A percentile compares a stretch with the other conserved stretches of the same genome.
These are phyloP conservation scores for Riparia riparia DNA, from an alignment of 2,113 vertebrate species.

Conservation along the genomic window DNA sequence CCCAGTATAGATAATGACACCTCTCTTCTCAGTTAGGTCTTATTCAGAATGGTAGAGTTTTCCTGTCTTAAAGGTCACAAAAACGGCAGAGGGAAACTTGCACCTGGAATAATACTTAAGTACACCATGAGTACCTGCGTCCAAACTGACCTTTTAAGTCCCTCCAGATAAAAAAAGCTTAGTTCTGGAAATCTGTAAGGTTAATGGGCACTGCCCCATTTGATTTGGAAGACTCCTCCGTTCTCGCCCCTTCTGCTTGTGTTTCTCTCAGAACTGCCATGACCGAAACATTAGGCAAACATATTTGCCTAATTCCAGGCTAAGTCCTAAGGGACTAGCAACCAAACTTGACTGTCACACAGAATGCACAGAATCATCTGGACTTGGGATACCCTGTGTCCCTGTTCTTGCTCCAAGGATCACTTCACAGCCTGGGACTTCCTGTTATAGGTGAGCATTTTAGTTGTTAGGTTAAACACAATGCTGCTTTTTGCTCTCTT, in stretches of 20 bases:
- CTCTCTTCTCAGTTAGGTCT: background rate
- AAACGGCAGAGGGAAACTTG: background rate
- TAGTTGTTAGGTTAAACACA: background rate
- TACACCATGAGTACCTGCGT: background rate
- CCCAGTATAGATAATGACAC: background rate
- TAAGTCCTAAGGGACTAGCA: background rate
- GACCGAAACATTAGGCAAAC: background rate
- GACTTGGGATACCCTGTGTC: background rate
- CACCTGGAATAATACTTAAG: background rate
- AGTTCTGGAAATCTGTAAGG: background rate
- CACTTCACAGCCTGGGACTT: background rate
- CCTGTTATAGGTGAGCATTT: background rate
- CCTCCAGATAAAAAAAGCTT: background rate
- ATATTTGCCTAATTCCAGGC: background rate
- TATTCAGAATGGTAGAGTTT: background rate
- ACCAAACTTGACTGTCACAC: rapidly evolving
- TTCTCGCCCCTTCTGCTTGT: background rate
- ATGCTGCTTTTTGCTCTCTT: background rate
- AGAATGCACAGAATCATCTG: background rate
- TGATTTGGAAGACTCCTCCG: background rate
- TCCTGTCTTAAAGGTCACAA: background rate
- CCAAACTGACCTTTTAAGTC: background rate
- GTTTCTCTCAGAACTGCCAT: background rate
- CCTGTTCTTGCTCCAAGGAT: background rate
- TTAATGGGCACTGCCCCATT: background rate